Evolutionary conservation across 2,113 vertebrate species (phyloP), one percentile per base, ranked within the genome.

Genomic region (Pterocles gutturalis): DNA sequence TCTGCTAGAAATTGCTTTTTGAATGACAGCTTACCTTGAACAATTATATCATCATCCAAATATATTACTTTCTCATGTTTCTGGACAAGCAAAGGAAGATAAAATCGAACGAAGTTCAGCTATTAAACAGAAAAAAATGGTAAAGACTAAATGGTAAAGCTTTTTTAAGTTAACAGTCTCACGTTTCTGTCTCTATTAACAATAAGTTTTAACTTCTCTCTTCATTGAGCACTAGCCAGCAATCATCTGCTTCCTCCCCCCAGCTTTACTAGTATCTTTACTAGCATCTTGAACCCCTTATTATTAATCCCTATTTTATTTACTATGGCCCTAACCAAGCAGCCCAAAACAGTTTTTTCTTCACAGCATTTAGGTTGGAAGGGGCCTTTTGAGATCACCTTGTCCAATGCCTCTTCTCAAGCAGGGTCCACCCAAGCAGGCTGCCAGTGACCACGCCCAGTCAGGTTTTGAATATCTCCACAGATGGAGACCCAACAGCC

Each of bases 41-140:
- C 99, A 67, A 99, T 99, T 73, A 99, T 95, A 54, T 99, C 99
- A 90, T 99, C 99, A 34, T 99, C 99, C 91, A 99, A 90, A 96
- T 99, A 99, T 96, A 99, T 98, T 81, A 99, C 98, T 96, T 98
- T 99, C 87, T 98, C 97, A 3, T 99, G 99, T 78, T 97, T 98
- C 85, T 99, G 98, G 90, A 98, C 97, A 29, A 99, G 99, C 91
- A 99, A 96, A 38, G 99, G 99, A 53, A 99, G 97, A 96, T 99
- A 99, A 98, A 99, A 99, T 65, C 99, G 98, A 60, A 99, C 99
- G 75, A 99, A 99, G 96, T 99, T 99, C 86, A 99, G 98, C 99
- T 99, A 97, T 95, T 95, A 93, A 91, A 97, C 61, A 93, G 90
- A 36, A 94, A 93, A 90, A 76, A 64, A 71, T 69, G 11, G 9